phyloP scores from a whole-genome alignment of 2,888 invertebrate genomes.

The Nymphalis c-album region DNA sequence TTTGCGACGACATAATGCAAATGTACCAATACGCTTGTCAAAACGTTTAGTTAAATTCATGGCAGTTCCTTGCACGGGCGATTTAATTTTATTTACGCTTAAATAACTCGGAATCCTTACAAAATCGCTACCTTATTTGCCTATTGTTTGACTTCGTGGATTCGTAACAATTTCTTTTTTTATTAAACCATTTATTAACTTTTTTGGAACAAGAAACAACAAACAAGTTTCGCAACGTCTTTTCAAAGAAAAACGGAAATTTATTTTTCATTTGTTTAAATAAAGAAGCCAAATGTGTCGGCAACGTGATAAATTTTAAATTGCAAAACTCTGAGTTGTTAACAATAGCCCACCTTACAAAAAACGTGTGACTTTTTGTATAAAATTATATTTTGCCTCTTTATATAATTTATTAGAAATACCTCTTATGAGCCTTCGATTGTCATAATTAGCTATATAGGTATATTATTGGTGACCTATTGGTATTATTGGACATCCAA shows the following conservation, averaged over 20 bases:
- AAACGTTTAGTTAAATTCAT: conserved; percentile 61
- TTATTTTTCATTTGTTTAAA: neutral
- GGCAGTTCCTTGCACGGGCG: conserved; percentile 44
- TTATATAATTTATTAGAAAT: too few species aligned
- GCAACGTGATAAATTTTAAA: neutral
- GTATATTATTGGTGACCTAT: too few species aligned
- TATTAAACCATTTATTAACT: conserved; percentile 8
- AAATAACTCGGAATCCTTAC: conserved; percentile 32
- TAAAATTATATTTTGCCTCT: too few species aligned
- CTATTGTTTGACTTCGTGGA: neutral
- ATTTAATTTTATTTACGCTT: conserved; percentile 35
- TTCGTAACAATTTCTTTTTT: conserved; percentile 7
- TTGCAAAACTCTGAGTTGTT: too few species aligned
- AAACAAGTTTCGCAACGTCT: neutral
- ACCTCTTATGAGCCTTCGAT: too few species aligned
- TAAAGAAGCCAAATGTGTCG: neutral
- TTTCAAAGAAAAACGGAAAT: conserved; percentile 9
- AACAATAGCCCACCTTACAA: too few species aligned
- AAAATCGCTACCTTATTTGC: conserved; percentile 12
- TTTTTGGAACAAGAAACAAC: conserved; percentile 5
- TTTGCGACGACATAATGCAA: conserved; percentile 59
- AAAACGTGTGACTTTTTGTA: too few species aligned
- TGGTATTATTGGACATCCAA: too few species aligned
- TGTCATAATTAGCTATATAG: too few species aligned
- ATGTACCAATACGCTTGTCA: conserved; percentile 56